Evolutionary conservation across 2,113 vertebrate species (phyloP), one percentile per base, ranked within the genome.

Genomic region (Semicossyphus pulcher): DNA sequence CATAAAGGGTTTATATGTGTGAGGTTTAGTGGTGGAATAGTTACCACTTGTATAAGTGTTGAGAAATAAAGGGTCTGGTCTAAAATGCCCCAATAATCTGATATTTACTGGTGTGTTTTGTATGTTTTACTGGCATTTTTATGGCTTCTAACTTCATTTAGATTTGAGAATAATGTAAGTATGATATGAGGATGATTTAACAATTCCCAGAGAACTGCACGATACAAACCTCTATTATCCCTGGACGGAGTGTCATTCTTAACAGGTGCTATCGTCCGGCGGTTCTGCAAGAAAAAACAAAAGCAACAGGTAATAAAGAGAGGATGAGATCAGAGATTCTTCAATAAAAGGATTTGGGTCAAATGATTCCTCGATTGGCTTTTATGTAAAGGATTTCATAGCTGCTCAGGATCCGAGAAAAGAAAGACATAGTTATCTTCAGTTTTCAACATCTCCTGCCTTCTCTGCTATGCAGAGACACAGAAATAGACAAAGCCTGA

Each of bases 141-240:
- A n/a, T 20, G 10, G 21, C 52, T 39, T 34, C n/a, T 12, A 7
- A 12, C 0, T 23, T 36, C 0, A 45, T n/a, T 31, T n/a, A 36
- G 47, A 25, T 53, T 29, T 18, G 41, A 37, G 21, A 12, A 2
- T 18, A 36, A 31, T 1, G 11, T 10, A n/a, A n/a, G n/a, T n/a
- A n/a, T n/a, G n/a, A n/a, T n/a, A n/a, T n/a, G n/a, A n/a, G n/a
- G n/a, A n/a, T n/a, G n/a, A n/a, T n/a, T n/a, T n/a, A n/a, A n/a
- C n/a, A n/a, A n/a, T n/a, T n/a, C 5, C 3, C 29, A 3, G 8
- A 44, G 6, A 15, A 37, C 8, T 25, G 18, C 0, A 14, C 23
- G 26, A 69, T 77, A 70, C 86, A 92, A 93, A 99, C 98, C 98
- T 97, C 96, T 95, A 70, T 96, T 97, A 80, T 98, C 97, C 93